These are phyloP conservation scores for Oreortyx pictus DNA, from an alignment of 2,797 vertebrate genomes.

Conservation along the genomic window DNA sequence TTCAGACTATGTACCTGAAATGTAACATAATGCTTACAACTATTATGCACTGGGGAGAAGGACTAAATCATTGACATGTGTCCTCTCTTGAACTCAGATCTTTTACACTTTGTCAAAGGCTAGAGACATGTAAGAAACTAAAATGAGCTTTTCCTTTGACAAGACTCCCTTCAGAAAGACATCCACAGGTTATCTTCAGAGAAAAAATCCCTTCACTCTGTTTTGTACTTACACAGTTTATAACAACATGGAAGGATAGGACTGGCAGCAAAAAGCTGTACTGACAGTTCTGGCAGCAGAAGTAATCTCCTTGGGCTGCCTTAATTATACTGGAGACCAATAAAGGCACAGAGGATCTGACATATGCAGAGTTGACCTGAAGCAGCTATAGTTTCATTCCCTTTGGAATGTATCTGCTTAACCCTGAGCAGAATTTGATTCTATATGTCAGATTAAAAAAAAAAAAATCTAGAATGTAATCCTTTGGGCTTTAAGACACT, in stretches of 20 bases:
- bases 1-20: neutral
- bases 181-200: neutral
- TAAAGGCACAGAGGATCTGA: slow-evolving; percentile 26
- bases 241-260: neutral
- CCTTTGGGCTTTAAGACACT: slow-evolving; percentile 12
- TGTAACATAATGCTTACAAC: neutral
- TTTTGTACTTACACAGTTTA: neutral
- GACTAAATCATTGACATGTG: neutral
- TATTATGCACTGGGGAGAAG: neutral
- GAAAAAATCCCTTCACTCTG: neutral
- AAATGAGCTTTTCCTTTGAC: neutral
- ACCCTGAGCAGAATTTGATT: slow-evolving; percentile 13
- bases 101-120: neutral
- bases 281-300: slow-evolving; percentile 35
- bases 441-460: neutral
- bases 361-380: neutral
- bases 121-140: neutral
- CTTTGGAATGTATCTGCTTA: neutral
- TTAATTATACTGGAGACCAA: slow-evolving; percentile 27
- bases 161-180: neutral
- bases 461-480: neutral
- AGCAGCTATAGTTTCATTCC: slow-evolving; percentile 3
- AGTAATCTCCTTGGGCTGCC: slow-evolving; percentile 13
- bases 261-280: neutral
- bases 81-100: neutral